Base-by-base conservation (phyloP, 2,888 invertebrate species). In the Lymantria dispar region DNA sequence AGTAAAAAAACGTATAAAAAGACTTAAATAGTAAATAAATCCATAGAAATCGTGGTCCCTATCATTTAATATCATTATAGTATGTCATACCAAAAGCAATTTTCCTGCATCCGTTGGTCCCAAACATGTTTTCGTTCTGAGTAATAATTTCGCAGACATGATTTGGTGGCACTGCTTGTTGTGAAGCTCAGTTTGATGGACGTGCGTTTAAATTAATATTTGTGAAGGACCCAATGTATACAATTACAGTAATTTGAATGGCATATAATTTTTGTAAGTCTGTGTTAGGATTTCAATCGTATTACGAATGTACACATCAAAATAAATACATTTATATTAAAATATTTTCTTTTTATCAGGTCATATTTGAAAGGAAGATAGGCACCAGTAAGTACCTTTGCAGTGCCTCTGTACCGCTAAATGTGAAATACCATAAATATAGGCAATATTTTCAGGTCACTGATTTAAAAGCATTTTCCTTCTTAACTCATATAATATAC, bases 21-120 rank as follows among this genome's bases (percentile, higher is more conserved):
- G 48, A 22, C 46, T 60, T 61, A 50, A 22, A 51, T 51, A 45
- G 58, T 53, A 43, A 55, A 64, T 64, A 61, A 61, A 62, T 58
- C 48, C 40, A 37, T 43, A 45, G 41, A 50, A 56, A 54, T 53
- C 13, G 45, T 39, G 48, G 14, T 40, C 22, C 22, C 22, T 22
- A 48, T 50, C 42, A n/a, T 49, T 12, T 54, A 50, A 58, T 58
- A 53, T 42, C n/a, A 44, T 52, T 50, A 60, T 45, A 45, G 40
- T 45, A 47, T 45, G 37, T 50, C 56, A 37, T 37, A 47, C 29
- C 41, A 15, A 52, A 57, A 54, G 47, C 43, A 46, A 65, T 62
- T 50, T 59, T 48, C 43, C 7, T 36, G 42, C 33, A 40, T 42
- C n/a, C 40, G 31, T 52, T 39, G 42, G 22, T 43, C 42, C 45